These are phyloP conservation scores for Cochlearius cochlearius DNA, from an alignment of 2,113 vertebrate species.

Conservation along the genomic window DNA sequence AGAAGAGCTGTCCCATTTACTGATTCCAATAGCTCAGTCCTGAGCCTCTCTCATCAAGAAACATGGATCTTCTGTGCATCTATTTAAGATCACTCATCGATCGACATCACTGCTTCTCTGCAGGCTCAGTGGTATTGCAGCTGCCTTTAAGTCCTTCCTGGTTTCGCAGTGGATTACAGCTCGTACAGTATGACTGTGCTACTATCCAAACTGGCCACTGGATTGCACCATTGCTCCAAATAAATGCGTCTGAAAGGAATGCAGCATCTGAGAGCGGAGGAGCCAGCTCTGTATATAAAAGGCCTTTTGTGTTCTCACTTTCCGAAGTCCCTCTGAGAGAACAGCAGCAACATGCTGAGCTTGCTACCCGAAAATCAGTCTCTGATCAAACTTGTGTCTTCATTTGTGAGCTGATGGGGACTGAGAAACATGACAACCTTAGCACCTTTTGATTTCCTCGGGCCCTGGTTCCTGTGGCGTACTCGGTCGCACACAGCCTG, in stretches of 20 bases:
- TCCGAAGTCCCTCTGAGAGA: not conserved
- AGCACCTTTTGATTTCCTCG: not conserved
- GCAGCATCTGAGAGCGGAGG: not conserved
- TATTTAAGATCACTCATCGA: not conserved
- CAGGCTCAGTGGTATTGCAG: not conserved
- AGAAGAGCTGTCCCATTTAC: not conserved
- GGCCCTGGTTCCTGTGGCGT: not conserved
- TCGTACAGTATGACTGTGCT: not conserved
- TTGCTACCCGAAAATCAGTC: not conserved
- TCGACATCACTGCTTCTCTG: not conserved
- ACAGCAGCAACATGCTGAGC: not conserved
- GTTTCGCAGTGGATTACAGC: not conserved
- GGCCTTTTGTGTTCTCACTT: not conserved
- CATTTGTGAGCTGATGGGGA: not conserved
- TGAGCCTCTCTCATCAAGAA: not conserved
- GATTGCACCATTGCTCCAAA: conserved; percentile 51
- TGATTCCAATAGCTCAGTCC: not conserved
- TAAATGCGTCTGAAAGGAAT: not conserved
- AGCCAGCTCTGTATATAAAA: not conserved
- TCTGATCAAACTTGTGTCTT: not conserved
- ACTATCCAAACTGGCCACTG: conserved; percentile 25
- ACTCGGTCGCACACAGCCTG: fast-evolving
- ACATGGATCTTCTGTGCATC: not conserved
- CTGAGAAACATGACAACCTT: not conserved
- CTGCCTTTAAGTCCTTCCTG: not conserved